Conservation (phyloP, 2,888 invertebrate species). For the Drosophila niveifrons region DNA sequence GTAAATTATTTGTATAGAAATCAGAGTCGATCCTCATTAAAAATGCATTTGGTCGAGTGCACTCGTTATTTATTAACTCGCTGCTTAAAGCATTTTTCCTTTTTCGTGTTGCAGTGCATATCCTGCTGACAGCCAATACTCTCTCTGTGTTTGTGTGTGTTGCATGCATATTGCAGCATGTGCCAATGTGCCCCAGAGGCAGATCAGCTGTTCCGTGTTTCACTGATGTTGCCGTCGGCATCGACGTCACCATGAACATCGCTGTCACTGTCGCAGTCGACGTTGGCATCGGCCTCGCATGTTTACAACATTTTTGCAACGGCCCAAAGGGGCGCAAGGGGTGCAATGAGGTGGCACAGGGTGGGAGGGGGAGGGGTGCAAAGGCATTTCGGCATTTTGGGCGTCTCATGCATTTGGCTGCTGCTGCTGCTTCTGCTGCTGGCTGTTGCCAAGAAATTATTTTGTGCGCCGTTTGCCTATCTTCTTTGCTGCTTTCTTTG, state of each 20-base stretch:
- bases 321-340: conserved; percentile 4
- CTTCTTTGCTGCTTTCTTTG: conserved; percentile 29
- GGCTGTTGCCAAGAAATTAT: conserved; percentile 57
- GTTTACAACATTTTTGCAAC: conserved; percentile 69
- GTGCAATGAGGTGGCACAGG: no score
- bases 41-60: conserved; percentile 11
- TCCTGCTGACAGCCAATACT: conserved; percentile 3
- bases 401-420: conserved; percentile 34
- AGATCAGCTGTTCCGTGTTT: conserved; percentile 63
- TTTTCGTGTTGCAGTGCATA: conserved; percentile 16
- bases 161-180: conserved; percentile 31
- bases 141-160: conserved; percentile 10
- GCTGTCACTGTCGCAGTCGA: conserved; percentile 15
- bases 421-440: conserved; percentile 23
- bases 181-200: conserved; percentile 39
- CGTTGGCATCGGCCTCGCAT: conserved; percentile 58
- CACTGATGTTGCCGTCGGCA: conserved; percentile 37
- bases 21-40: conserved; percentile 5
- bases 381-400: conserved; percentile 47
- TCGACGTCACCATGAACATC: conserved; percentile 12
- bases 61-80: conserved; percentile 28
- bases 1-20: conserved; percentile 1
- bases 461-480: conserved; percentile 31
- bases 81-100: background rate
- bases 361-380: background rate